Base-by-base conservation (phyloP, 2,888 invertebrate genomes). In the Stenoptilia bipunctidactyla region DNA sequence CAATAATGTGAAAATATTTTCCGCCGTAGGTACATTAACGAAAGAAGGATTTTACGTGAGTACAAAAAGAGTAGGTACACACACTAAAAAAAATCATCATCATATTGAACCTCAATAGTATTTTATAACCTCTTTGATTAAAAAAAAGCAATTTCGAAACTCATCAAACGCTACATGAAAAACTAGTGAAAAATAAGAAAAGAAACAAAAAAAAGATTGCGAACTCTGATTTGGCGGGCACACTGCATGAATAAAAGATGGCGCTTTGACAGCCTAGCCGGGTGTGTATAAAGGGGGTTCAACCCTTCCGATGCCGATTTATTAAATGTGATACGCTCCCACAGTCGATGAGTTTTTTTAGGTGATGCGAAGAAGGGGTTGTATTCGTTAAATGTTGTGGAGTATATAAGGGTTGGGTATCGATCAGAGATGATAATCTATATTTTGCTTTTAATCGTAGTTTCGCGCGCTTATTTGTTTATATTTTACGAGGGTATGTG, bases 221-320 rank as follows among this genome's bases (percentile, higher is more conserved):
- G 43, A 45, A 42, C 53, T 59, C 61, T 66, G 71, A 70, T 71
- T 74, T 64, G 55, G 56, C 61, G 56, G 50, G 53, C 49, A 66
- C 70, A 67, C 55, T 47, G 45, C 63, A 72, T 82, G 82, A 82
- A 83, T 83, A 79, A 82, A 80, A 80, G 70, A 82, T 82, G 58
- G 58, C 51, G 50, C 47, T 55, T 52, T 58, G 64, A 55, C 55
- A 55, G 56, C 63, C 61, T 58, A 48, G 51, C n/a, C n/a, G n/a
- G 2, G 37, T 36, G 30, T 9, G 30, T 30, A 12, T 30, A 30
- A 3, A 30, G 30, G 30, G 30, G 9, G 30, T 45, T 49, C 56
- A 68, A 75, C 77, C 77, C 77, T 76, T 77, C 70, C 69, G 57
- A 39, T 44, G 30, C 3, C 68, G 54, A 62, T 71, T 69, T 72